Evolutionary conservation across 2,113 vertebrate genomes (phyloP), one percentile per base, ranked within the genome.

Genomic region (Candoia aspera): DNA sequence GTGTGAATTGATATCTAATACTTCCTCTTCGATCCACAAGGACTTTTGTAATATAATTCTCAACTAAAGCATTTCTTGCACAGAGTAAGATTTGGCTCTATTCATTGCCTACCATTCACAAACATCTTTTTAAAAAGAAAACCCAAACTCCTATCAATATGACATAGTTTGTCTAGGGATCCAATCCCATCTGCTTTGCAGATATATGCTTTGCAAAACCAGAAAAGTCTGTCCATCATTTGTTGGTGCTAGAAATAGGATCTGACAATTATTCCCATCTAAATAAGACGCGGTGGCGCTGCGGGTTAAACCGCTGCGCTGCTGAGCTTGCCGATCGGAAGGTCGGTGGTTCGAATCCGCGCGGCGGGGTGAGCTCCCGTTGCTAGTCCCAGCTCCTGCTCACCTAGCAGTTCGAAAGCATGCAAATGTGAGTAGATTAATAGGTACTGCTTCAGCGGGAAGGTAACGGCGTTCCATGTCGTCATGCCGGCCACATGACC

Each of bases 141-240:
- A 91, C 6, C 8, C 85, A 92, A 15, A 94, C 0, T 0, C 4
- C 93, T 88, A 92, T 55, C 53, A 93, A 91, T 90, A 92, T n/a
- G 15, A 11, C 92, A 84, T 88, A 8, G 58, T 86, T 46, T 73
- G 89, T 19, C 90, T 3, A 60, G 0, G 59, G 90, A 49, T 0
- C 24, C 64, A 11, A 0, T 42, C 0, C 1, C 91, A 57, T 88
- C 33, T 83, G 90, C 55, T 60, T 60, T 90, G 26, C 86, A 92
- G 57, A 5, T 15, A 29, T 68, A 0, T 0, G 60, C 1, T 85
- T 93, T 91, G 92, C 90, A 54, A n/a, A 49, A 58, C 55, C 12
- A 58, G n/a, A 90, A 24, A 59, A 37, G 33, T 13, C 17, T 37
- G 33, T 42, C 9, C n/a, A 37, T 53, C 33, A 0, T 19, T 90